A percentile compares a stretch with the other conserved stretches of the same genome.
These are phyloP conservation scores for Seriola quinqueradiata DNA, from an alignment of 2,113 vertebrate genomes.

Conservation along the genomic window DNA sequence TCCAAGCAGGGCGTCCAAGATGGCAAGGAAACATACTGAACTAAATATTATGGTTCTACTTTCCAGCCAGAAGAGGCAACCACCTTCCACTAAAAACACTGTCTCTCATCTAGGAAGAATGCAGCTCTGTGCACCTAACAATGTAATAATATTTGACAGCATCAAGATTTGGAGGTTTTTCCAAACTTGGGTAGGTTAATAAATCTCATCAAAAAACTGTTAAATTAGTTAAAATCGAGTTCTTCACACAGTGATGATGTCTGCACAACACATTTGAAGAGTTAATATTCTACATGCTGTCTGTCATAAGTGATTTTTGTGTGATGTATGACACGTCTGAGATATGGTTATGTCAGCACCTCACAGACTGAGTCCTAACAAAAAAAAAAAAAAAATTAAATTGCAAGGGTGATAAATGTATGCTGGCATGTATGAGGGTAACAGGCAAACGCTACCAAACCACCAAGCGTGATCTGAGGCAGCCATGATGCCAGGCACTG, in stretches of 20 bases:
- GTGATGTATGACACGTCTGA: slow-evolving; percentile 40
- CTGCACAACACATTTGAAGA: slow-evolving; percentile 47
- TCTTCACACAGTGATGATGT: slow-evolving; percentile 21
- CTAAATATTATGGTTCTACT: slow-evolving; percentile 62
- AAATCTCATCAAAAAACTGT: slow-evolving; percentile 12
- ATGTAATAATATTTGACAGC: slow-evolving; percentile 72
- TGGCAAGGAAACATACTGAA: slow-evolving; percentile 58
- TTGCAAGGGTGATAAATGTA: slow-evolving; percentile 53
- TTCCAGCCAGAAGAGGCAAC: slow-evolving; percentile 66
- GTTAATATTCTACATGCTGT: slow-evolving; percentile 40
- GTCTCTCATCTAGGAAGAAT: slow-evolving; percentile 74
- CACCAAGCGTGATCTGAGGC: slow-evolving; percentile 60
- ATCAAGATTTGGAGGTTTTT: slow-evolving; percentile 43
- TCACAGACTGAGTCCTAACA: slow-evolving; percentile 32
- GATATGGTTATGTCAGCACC: slow-evolving; percentile 48
- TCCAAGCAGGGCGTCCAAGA: slow-evolving; percentile 64
- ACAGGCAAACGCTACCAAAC: slow-evolving; percentile 57
- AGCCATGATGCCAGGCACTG: slow-evolving; percentile 47
- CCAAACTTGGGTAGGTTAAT: slow-evolving; percentile 36
- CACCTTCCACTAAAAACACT: slow-evolving; percentile 73
- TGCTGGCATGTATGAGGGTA: slow-evolving; percentile 47
- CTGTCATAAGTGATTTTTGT: slow-evolving; percentile 40
- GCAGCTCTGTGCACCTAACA: slow-evolving; percentile 57
- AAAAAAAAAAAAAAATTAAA: not conserved
- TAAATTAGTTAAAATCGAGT: slow-evolving; percentile 21